These are phyloP conservation scores for Phylloscopus trochilus DNA, from an alignment of 2,113 vertebrate genomes.

Conservation along the genomic window DNA sequence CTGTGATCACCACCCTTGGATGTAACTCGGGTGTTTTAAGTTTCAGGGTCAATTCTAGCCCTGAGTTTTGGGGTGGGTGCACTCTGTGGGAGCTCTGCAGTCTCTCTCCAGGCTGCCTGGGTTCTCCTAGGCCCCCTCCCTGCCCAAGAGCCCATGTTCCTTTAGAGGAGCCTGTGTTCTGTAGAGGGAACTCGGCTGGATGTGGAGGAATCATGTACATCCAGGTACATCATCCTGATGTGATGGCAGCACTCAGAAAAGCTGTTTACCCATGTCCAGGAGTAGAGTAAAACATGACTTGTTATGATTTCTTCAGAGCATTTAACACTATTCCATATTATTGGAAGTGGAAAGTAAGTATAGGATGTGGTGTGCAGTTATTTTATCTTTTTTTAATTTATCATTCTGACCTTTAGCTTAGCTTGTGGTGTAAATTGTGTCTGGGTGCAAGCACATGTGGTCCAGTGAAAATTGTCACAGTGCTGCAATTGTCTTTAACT, in stretches of 20 bases:
- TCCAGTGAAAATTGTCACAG: neutral
- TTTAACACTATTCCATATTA: neutral
- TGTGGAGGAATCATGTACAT: accelerated
- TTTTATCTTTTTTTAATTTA: neutral
- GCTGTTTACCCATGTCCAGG: neutral
- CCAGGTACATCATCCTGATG: neutral
- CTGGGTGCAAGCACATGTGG: neutral
- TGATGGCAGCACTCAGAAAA: neutral
- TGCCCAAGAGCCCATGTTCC: accelerated
- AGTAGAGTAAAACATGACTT: neutral
- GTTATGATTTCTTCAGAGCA: neutral
- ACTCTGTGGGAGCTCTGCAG: neutral
- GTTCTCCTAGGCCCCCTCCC: neutral
- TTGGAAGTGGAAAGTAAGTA: neutral
- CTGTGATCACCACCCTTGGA: neutral
- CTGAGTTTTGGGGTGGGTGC: neutral
- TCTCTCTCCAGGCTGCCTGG: neutral
- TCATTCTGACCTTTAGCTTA: neutral
- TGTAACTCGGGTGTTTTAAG: neutral
- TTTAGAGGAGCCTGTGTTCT: too few species aligned
- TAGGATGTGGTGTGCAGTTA: neutral
- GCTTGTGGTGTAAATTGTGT: neutral
- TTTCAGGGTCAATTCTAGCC: neutral
- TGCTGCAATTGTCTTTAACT: neutral
- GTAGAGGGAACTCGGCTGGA: neutral